A percentile compares a stretch with the other conserved stretches of the same genome.
phyloP scores from a whole-genome alignment of 2,797 vertebrate genomes.

The Botia kubotai region DNA sequence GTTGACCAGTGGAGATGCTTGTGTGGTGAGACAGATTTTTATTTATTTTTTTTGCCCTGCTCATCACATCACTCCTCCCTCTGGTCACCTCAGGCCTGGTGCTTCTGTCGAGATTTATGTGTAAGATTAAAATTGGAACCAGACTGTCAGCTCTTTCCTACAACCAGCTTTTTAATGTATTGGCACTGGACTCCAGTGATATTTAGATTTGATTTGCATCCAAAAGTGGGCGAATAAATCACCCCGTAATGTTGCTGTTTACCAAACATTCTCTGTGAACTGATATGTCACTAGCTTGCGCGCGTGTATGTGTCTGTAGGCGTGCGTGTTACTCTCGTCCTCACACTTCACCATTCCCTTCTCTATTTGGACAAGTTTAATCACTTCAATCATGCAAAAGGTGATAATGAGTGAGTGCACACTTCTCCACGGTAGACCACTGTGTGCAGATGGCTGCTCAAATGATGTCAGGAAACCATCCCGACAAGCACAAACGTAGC shows the following conservation, averaged over 20 bases:
- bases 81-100: neutral
- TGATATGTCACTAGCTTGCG: slow-evolving; percentile 2
- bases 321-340: neutral
- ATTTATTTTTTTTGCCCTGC: neutral
- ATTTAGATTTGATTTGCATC: slow-evolving; percentile 34
- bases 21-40: neutral
- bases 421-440: slow-evolving; percentile 31
- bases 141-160: slow-evolving; percentile 17
- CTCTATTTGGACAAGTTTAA: slow-evolving; percentile 40
- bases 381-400: slow-evolving; percentile 49
- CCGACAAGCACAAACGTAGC: slow-evolving; percentile 48
- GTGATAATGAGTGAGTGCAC: slow-evolving; percentile 41
- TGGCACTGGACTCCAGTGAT: slow-evolving; percentile 7
- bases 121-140: slow-evolving; percentile 11
- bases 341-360: neutral
- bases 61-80: neutral
- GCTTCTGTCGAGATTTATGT: slow-evolving; percentile 22
- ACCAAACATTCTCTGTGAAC: slow-evolving; percentile 17
- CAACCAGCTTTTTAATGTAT: neutral
- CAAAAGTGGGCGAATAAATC: slow-evolving; percentile 22
- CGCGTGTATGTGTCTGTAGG: neutral
- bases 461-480: slow-evolving; percentile 61
- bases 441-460: slow-evolving; percentile 56
- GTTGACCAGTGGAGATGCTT: neutral
- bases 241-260: slow-evolving; percentile 22